A percentile compares a stretch with the other conserved stretches of the same genome.
Conservation (phyloP, 2,888 invertebrate genomes). For the Melolontha melolontha region DNA sequence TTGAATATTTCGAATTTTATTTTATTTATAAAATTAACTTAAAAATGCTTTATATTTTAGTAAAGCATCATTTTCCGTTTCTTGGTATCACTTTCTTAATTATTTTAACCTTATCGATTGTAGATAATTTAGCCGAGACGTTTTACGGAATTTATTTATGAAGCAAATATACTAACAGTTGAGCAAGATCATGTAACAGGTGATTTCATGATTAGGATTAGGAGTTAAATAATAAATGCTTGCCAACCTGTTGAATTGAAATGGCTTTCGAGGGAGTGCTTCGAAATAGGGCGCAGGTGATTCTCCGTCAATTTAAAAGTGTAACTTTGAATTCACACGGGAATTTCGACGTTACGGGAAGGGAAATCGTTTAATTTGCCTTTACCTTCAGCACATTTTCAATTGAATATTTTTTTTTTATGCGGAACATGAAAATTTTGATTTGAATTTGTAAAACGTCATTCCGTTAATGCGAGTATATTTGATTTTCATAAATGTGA, state of each 20-base stretch:
- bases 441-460: no score
- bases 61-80: no score
- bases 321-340: conserved; percentile 15
- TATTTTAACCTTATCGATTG: conserved; percentile 11
- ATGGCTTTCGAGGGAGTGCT: neutral
- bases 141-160: neutral
- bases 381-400: no score
- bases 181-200: conserved; percentile 46
- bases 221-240: conserved; percentile 59
- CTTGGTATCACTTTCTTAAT: neutral
- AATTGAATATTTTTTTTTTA: no score
- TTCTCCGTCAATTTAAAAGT: conserved; percentile 19
- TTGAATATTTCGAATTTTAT: no score
- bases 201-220: conserved; percentile 49
- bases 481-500: no score
- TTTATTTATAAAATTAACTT: no score
- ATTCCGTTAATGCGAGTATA: no score
- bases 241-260: conserved; percentile 61
- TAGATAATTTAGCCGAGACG: neutral
- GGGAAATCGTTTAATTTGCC: conserved; percentile 1
- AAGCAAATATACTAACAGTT: neutral
- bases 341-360: neutral
- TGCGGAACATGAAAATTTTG: no score
- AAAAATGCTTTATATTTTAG: no score
- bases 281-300: conserved; percentile 20